Conservation (phyloP, 2,113 vertebrate species). For the Panthera uncia region DNA sequence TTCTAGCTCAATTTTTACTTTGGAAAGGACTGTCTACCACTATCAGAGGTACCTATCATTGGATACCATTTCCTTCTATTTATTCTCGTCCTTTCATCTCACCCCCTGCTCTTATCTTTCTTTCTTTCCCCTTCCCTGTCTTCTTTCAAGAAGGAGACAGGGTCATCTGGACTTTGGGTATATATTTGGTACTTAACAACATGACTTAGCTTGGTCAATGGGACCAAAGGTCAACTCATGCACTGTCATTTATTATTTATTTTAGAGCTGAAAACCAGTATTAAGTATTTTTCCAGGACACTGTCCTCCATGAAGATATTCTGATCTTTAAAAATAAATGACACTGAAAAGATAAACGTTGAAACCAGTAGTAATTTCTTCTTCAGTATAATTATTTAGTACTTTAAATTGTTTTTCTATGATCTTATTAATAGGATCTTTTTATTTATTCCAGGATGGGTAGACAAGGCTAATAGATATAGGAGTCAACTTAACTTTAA, state of each 20-base stretch:
- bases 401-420: neutral
- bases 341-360: neutral
- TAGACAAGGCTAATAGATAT: neutral
- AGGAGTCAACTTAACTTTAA: neutral
- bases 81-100: neutral
- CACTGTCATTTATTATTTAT: neutral
- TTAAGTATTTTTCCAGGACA: neutral
- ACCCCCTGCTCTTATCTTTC: neutral
- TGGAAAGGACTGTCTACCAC: neutral
- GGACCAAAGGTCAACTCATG: neutral
- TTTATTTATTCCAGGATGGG: neutral
- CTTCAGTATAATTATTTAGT: neutral
- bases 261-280: neutral
- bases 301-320: neutral
- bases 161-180: neutral
- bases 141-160: neutral
- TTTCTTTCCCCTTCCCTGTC: neutral
- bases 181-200: neutral
- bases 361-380: neutral
- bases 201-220: neutral
- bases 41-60: neutral
- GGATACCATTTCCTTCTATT: neutral
- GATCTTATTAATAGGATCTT: neutral
- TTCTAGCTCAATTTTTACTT: neutral
- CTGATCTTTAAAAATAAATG: neutral